Evolutionary conservation across 2,797 vertebrate genomes (phyloP).

Genomic region (Enteromius thamalakanensis): DNA sequence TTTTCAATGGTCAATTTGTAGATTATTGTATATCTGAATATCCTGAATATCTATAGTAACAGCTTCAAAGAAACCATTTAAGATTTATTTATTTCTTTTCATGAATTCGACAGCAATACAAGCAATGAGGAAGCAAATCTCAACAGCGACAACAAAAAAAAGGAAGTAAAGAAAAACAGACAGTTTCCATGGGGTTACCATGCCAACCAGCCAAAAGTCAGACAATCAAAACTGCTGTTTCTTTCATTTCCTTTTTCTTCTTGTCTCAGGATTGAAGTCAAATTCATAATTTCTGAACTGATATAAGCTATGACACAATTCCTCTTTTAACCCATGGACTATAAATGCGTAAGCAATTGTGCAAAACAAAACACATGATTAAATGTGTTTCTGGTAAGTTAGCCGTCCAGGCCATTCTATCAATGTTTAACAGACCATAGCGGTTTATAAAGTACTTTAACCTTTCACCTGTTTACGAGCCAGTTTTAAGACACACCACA

Average conservation of each 20-base stretch:
- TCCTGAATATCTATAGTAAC: neutral
- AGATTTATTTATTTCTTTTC: neutral
- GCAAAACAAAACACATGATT: constrained; percentile 40
- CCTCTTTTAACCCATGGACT: neutral
- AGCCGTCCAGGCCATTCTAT: constrained; percentile 23
- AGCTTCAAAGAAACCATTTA: neutral
- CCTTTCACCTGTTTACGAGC: constrained; percentile 52
- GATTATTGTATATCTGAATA: neutral
- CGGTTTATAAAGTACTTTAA: constrained; percentile 52
- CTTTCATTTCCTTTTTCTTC: neutral
- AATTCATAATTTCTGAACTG: constrained; percentile 1
- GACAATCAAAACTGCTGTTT: neutral
- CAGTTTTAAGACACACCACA: constrained; percentile 39
- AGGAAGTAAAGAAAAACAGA: constrained; percentile 11
- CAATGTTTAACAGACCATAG: constrained; percentile 58
- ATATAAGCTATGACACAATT: neutral
- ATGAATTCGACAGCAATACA: neutral
- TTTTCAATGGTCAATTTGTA: neutral
- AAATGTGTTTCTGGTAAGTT: constrained; percentile 44
- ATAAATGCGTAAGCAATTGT: constrained; percentile 15
- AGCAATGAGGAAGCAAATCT: constrained; percentile 10
- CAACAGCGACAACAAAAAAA: constrained; percentile 1
- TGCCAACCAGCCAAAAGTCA: neutral
- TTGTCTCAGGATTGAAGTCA: neutral
- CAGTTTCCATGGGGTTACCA: neutral